Base-by-base conservation (phyloP, 2,797 vertebrate species). In the Enteromius treurensis region DNA sequence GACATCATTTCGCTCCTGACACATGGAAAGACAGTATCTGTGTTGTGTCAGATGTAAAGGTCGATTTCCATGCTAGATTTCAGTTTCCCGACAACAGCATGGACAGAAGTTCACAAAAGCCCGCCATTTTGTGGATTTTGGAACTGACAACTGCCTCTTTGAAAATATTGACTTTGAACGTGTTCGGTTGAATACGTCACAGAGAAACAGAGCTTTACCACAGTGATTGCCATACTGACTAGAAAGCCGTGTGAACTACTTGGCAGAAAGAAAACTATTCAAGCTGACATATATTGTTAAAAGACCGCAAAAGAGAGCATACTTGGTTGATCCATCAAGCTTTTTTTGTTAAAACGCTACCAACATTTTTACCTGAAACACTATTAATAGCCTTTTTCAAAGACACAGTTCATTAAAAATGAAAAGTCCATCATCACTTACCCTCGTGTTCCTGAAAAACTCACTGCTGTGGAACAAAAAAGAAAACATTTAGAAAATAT, bases 11-110 rank as follows among this genome's bases (percentile, higher is more conserved):
- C 90, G 91, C 85, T 91, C 82, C 84, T 84, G 84, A 84, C 86
- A 83, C 77, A 88, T 77, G 71, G 42, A 81, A 88, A 92, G 89
- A 95, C 95, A 95, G 94, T 94, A 91, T 91, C 83, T 65, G 90
- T 90, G 87, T 94, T 95, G 94, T 95, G 88, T 90, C 76, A 83
- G 86, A 92, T 85, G 86, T 86, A 94, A 90, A 89, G 89, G 92
- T 90, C 86, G 86, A 89, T 92, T 93, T 93, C 90, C 92, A 88
- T 84, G 83, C 90, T 87, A 88, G 90, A 89, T 92, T 93, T 86
- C 87, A 86, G 92, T 92, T 93, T 91, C 85, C 85, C 26, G 26
- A 74, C 23, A 14, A 76, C 45, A 83, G 64, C 83, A 37, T 34
- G 55, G 58, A 76, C 47, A 40, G 88, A 88, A 91, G 92, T 91